Conservation (phyloP, 1,140 invertebrate genomes). For the Pseudachorutes palmiensis region DNA sequence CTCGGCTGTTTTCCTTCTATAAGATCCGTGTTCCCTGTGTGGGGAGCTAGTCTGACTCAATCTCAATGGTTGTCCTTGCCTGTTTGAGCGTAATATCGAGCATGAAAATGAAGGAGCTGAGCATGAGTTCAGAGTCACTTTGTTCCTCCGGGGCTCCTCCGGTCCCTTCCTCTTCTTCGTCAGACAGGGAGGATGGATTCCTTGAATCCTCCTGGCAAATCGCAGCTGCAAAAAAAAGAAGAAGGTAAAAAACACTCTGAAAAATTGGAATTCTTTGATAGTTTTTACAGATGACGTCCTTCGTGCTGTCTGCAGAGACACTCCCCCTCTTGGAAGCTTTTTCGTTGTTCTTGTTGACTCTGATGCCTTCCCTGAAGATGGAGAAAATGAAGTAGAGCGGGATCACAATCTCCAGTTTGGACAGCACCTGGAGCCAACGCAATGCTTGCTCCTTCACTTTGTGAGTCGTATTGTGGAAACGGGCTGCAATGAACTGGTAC, state of each 20-base stretch:
- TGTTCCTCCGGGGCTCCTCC: constrained; percentile 34
- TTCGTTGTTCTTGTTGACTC: constrained; percentile 26
- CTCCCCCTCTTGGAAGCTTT: constrained; percentile 35
- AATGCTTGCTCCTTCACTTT: constrained; percentile 88
- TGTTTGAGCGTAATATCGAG: constrained; percentile 88
- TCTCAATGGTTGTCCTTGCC: too few relatives aligned
- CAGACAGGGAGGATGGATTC: constrained; percentile 60
- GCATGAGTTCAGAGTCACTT: constrained; percentile 55
- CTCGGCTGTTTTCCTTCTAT: too few relatives aligned
- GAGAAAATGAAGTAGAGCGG: constrained; percentile 74
- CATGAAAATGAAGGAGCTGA: constrained; percentile 93
- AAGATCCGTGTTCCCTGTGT: too few relatives aligned
- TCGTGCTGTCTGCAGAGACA: constrained; percentile 28
- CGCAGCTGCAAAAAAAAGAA: constrained; percentile 46
- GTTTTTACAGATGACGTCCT: constrained; percentile 26
- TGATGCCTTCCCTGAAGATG: constrained; percentile 72
- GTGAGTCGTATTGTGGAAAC: constrained; percentile 74
- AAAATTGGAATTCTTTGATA: background rate
- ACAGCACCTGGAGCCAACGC: constrained; percentile 88
- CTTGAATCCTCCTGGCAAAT: constrained; percentile 54
- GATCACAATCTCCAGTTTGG: constrained; percentile 78
- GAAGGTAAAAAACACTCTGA: too few relatives aligned
- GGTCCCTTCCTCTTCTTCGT: constrained; percentile 51
- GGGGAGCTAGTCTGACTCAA: too few relatives aligned
- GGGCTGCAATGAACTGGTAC: constrained; percentile 84